Evolutionary conservation across 2,888 invertebrate genomes (phyloP).

Genomic region (Zeuzera pyrina): DNA sequence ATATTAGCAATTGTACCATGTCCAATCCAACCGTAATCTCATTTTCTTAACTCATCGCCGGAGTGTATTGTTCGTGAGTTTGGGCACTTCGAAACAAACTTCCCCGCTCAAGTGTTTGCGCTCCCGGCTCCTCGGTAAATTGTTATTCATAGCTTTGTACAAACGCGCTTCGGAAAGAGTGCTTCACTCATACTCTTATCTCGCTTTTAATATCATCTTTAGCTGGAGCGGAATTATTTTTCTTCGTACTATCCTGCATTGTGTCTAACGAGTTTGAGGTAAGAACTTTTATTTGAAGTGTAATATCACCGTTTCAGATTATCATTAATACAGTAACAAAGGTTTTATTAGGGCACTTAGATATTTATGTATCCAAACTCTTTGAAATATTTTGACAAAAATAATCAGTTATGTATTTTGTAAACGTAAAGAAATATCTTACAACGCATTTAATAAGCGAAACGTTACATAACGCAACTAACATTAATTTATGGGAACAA

Average conservation of each 20-base stretch:
- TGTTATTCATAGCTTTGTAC: slow-evolving; percentile 71
- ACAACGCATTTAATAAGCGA: too few relatives aligned
- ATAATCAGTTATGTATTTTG: too few relatives aligned
- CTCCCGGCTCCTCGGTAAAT: slow-evolving; percentile 66
- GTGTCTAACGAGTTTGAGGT: slow-evolving; percentile 26
- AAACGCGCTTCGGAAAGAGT: slow-evolving; percentile 60
- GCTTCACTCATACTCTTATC: slow-evolving; percentile 59
- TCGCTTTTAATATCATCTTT: slow-evolving; percentile 52
- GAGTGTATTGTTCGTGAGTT: slow-evolving; percentile 59
- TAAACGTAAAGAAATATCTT: too few relatives aligned
- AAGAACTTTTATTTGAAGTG: slow-evolving; percentile 6
- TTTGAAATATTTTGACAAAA: too few relatives aligned
- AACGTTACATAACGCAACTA: too few relatives aligned
- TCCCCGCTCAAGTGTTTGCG: slow-evolving; percentile 63
- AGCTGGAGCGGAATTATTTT: slow-evolving; percentile 50
- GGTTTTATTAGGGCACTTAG: too few relatives aligned
- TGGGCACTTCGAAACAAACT: slow-evolving; percentile 67
- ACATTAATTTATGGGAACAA: too few relatives aligned
- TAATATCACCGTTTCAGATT: too few relatives aligned
- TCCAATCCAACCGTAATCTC: too few relatives aligned
- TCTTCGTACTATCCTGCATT: slow-evolving; percentile 31
- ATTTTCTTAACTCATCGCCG: slow-evolving; percentile 49
- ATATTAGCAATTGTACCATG: too few relatives aligned
- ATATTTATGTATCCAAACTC: too few relatives aligned
- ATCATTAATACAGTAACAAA: too few relatives aligned